A percentile compares a stretch with the other conserved stretches of the same genome.
These are phyloP conservation scores for Sinhomidia bicolor DNA, from an alignment of 2,888 invertebrate genomes.

Conservation along the genomic window DNA sequence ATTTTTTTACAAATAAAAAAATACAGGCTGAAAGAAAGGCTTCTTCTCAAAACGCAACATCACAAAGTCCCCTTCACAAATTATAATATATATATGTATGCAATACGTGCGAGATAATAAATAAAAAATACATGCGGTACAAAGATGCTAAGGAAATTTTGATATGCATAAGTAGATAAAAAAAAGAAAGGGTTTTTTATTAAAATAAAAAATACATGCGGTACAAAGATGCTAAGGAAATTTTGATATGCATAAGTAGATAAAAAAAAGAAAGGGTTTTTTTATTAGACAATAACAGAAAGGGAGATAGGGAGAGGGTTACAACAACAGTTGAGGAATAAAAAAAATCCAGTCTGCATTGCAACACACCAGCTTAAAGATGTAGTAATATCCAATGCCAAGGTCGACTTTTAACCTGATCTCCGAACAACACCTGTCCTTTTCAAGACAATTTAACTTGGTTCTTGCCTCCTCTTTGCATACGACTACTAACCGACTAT, in stretches of 20 bases:
- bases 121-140: not conserved
- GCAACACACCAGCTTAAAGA: constrained; percentile 14
- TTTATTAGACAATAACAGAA: not conserved
- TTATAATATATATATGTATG: not conserved
- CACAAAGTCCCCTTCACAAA: not conserved
- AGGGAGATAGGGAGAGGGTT: constrained; percentile 10
- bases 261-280: constrained; percentile 39
- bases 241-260: constrained; percentile 34
- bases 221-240: not conserved
- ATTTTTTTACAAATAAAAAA: not conserved
- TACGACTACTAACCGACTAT: constrained; percentile 59
- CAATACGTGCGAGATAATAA: not conserved
- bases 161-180: constrained; percentile 24
- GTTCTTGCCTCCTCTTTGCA: not conserved
- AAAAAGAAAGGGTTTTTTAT: not conserved
- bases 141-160: not conserved
- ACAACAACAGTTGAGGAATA: constrained; percentile 32
- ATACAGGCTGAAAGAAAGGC: not conserved
- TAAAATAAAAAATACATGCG: not conserved
- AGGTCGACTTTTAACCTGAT: constrained; percentile 80
- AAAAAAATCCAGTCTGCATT: constrained; percentile 41
- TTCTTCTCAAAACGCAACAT: not conserved
- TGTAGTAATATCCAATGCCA: constrained; percentile 79
- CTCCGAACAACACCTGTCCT: constrained; percentile 79
- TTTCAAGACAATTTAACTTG: constrained; percentile 32